Conservation (phyloP, 1,140 invertebrate species). For the Argopecten irradians region DNA sequence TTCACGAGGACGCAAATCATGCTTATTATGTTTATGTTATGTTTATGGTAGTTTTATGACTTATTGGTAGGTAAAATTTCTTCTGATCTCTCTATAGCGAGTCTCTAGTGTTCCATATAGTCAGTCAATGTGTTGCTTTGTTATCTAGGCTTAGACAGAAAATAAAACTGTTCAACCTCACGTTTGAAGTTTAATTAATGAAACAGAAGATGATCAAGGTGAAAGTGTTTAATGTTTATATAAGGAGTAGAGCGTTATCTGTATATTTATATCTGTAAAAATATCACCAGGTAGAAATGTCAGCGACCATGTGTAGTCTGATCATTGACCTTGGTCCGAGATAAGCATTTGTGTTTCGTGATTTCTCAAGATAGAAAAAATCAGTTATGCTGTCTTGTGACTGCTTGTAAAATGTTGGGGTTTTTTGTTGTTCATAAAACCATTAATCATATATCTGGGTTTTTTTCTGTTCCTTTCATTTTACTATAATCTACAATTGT, state of each 20-base stretch:
- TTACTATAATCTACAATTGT: too few species aligned
- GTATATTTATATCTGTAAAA: neutral
- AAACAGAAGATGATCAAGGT: conserved; percentile 1
- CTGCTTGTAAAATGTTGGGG: too few species aligned
- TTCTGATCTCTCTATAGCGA: neutral
- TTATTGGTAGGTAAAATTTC: neutral
- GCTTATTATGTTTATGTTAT: conserved; percentile 18
- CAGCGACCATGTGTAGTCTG: neutral
- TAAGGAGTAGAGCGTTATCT: neutral
- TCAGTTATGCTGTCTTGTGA: too few species aligned
- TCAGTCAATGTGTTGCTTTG: neutral
- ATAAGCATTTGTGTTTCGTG: too few species aligned
- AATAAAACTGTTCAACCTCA: neutral
- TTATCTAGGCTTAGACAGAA: neutral
- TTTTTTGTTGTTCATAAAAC: too few species aligned
- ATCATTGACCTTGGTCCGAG: neutral
- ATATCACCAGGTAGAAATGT: neutral
- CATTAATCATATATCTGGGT: too few species aligned
- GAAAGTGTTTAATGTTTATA: neutral
- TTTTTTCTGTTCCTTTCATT: too few species aligned
- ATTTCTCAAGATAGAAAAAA: too few species aligned
- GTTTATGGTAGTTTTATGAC: neutral
- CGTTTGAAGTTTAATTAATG: conserved; percentile 14
- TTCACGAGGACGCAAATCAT: neutral
- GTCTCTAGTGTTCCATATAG: neutral